Evolutionary conservation across 2,888 invertebrate genomes (phyloP).

Genomic region (Mythimna impura): DNA sequence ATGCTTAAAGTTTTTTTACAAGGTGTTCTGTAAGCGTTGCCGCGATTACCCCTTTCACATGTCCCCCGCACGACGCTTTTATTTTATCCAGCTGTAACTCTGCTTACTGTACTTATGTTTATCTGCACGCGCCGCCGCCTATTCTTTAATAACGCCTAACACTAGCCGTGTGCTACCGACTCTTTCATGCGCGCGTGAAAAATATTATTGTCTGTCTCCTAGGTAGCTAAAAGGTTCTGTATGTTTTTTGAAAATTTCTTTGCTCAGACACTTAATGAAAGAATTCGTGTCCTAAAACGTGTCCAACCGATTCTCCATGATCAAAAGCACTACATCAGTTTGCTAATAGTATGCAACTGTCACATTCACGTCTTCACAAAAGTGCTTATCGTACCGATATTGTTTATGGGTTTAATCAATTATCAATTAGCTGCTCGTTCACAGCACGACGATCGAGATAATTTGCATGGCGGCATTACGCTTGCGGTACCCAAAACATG

Average conservation of each 20-base stretch:
- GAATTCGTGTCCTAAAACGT: background rate
- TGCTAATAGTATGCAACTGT: background rate
- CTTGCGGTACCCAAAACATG: slow-evolving; percentile 60
- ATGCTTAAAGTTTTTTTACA: slow-evolving; percentile 83
- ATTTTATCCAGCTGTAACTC: slow-evolving; percentile 74
- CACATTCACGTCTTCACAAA: slow-evolving; percentile 21
- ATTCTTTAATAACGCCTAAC: slow-evolving; percentile 81
- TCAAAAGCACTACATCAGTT: background rate
- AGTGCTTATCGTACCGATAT: slow-evolving; percentile 8
- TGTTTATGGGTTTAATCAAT: slow-evolving; percentile 45
- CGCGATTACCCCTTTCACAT: slow-evolving; percentile 82
- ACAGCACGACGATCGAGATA: slow-evolving; percentile 28
- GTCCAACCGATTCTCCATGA: background rate
- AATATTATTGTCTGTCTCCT: slow-evolving; percentile 15
- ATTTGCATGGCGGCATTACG: slow-evolving; percentile 28
- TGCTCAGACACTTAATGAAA: background rate
- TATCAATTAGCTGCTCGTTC: slow-evolving; percentile 45
- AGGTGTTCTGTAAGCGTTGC: slow-evolving; percentile 79
- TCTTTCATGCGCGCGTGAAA: slow-evolving; percentile 72
- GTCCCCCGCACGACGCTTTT: slow-evolving; percentile 76
- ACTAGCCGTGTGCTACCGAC: slow-evolving; percentile 69
- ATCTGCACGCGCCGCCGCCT: slow-evolving; percentile 73
- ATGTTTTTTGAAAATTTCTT: background rate
- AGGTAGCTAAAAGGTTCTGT: slow-evolving; percentile 46
- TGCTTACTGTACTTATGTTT: slow-evolving; percentile 68